Evolutionary conservation across 1,140 invertebrate species (phyloP).

Genomic region (Bilobella aurantiaca): DNA sequence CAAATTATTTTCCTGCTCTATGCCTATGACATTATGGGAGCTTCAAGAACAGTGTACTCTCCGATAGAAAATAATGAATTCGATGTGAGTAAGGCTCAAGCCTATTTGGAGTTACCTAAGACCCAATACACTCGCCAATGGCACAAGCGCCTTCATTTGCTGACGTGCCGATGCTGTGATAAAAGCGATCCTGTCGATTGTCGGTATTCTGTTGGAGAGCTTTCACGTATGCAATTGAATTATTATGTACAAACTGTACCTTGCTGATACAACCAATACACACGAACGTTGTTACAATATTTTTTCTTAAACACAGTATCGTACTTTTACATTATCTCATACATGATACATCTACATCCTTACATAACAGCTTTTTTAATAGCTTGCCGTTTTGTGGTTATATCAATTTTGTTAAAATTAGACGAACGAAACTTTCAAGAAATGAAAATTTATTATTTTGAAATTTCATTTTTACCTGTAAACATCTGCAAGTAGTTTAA

Average conservation of each 20-base stretch:
- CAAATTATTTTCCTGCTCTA: not conserved
- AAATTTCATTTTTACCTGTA: no score
- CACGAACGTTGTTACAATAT: not conserved
- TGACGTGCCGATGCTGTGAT: not conserved
- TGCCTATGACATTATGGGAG: not conserved
- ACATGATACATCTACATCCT: no score
- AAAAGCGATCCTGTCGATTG: not conserved
- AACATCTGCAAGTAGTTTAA: no score
- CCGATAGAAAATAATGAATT: no score
- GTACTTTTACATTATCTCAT: constrained; percentile 79
- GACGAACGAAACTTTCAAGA: no score
- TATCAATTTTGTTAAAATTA: no score
- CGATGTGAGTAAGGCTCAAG: not conserved
- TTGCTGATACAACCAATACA: no score
- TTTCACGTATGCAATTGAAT: not conserved
- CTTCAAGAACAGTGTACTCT: not conserved
- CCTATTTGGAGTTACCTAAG: not conserved
- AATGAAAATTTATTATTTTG: no score
- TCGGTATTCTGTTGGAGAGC: not conserved
- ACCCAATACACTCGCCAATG: not conserved
- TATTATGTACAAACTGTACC: not conserved
- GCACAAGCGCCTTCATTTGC: not conserved
- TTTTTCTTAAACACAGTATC: no score
- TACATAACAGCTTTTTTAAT: no score
- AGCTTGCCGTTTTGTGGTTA: no score